Evolutionary conservation across 2,797 vertebrate genomes (phyloP).

Genomic region (Coregonus sp.): DNA sequence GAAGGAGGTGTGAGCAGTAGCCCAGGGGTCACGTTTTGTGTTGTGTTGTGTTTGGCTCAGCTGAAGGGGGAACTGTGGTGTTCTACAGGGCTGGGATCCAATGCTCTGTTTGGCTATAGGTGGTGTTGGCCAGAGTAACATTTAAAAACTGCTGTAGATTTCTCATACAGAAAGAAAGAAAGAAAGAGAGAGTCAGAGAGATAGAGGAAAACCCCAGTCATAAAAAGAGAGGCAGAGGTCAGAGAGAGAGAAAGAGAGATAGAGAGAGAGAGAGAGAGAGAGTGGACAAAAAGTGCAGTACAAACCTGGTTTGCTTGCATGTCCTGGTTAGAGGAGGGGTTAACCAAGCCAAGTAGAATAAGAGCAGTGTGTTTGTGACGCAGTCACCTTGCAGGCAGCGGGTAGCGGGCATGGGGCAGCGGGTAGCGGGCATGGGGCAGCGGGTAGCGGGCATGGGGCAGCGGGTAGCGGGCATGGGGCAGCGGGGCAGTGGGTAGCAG

Average conservation of each 20-base stretch:
- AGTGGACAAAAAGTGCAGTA: not conserved
- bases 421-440: no score
- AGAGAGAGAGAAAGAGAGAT: not conserved
- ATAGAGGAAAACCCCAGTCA: not conserved
- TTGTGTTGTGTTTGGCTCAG: slow-evolving; percentile 25
- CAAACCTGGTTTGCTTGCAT: not conserved
- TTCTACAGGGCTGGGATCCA: not conserved
- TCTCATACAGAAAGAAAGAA: not conserved
- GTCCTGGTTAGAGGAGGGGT: not conserved
- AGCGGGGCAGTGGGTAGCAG: no score
- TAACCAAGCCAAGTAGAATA: not conserved
- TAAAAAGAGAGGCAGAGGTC: not conserved
- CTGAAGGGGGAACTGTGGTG: slow-evolving; percentile 12
- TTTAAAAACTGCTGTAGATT: slow-evolving; percentile 13
- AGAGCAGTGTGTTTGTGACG: not conserved
- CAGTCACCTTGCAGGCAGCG: not conserved
- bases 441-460: no score
- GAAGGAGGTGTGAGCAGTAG: slow-evolving; percentile 12
- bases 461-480: no score
- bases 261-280: not conserved
- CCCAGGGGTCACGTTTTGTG: slow-evolving; percentile 35
- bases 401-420: not conserved
- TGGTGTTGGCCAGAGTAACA: slow-evolving; percentile 16
- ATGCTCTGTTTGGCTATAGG: no score
- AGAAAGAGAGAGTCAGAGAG: not conserved